phyloP scores from a whole-genome alignment of 2,113 vertebrate genomes.

The Polypterus senegalus region DNA sequence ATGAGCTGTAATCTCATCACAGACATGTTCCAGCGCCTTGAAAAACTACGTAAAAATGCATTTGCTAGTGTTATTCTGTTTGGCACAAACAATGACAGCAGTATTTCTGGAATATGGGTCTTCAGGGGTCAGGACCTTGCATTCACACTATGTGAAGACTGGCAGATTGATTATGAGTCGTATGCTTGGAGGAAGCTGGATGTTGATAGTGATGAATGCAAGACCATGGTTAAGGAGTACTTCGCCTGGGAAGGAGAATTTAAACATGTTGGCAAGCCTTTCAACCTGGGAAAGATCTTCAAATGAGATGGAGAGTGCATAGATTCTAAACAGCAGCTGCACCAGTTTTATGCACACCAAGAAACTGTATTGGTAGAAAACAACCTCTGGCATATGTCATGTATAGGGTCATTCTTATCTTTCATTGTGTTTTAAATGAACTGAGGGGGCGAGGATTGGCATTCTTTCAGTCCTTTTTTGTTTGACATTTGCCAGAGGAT shows the following conservation, averaged over 20 bases:
- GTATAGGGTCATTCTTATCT: too few relatives aligned
- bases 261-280: conserved; percentile 68
- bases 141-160: conserved; percentile 57
- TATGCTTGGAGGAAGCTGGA: conserved; percentile 80
- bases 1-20: conserved; percentile 96
- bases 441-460: too few relatives aligned
- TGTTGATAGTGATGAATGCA: conserved; percentile 63
- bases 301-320: conserved; percentile 49
- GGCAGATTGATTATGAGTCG: conserved; percentile 84
- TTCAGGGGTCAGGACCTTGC: conserved; percentile 7
- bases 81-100: conserved; percentile 3
- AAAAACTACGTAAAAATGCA: conserved; percentile 5
- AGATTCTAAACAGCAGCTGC: not conserved
- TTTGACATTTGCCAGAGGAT: too few relatives aligned
- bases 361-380: too few relatives aligned
- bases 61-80: conserved; percentile 13
- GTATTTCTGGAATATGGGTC: conserved; percentile 13
- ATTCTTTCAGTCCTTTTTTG: too few relatives aligned
- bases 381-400: too few relatives aligned
- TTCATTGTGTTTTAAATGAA: too few relatives aligned
- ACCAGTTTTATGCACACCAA: not conserved
- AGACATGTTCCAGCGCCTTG: conserved; percentile 25
- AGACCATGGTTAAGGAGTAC: conserved; percentile 79
- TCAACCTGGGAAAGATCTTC: conserved; percentile 83
- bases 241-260: conserved; percentile 80